Percentiles rank a stretch among this genome's conserved stretches.
These are phyloP conservation scores for Sarcophaga peregrina DNA, from an alignment of 1,140 invertebrate genomes.

Conservation along the genomic window DNA sequence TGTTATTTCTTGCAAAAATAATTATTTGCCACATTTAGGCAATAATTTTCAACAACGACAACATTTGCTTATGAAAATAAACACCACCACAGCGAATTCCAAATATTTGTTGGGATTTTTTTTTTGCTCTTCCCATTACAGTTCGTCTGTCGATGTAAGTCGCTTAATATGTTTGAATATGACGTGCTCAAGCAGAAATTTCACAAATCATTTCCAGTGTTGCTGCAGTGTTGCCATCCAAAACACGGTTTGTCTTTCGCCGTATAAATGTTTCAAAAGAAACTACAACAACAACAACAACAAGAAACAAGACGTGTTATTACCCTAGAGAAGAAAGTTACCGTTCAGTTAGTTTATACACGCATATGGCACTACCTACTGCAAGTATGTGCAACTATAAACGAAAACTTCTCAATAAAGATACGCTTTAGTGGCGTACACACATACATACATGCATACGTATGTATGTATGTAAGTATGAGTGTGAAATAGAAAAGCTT, in stretches of 20 bases:
- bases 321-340: background rate
- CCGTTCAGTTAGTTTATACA: background rate
- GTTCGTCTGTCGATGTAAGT: background rate
- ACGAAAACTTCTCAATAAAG: too few species aligned
- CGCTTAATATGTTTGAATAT: slow-evolving; percentile 26
- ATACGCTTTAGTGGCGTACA: too few species aligned
- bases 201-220: slow-evolving; percentile 45
- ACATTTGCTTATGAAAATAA: background rate
- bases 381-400: too few species aligned
- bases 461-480: too few species aligned
- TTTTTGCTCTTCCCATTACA: too few species aligned
- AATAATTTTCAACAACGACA: slow-evolving; percentile 28
- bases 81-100: background rate
- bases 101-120: too few species aligned
- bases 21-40: slow-evolving; percentile 31
- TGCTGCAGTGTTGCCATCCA: slow-evolving; percentile 17
- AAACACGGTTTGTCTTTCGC: background rate
- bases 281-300: background rate
- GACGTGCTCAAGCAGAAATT: slow-evolving; percentile 30
- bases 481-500: too few species aligned
- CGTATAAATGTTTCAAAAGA: slow-evolving; percentile 1
- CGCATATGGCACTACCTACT: background rate
- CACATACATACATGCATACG: too few species aligned
- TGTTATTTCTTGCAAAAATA: background rate
- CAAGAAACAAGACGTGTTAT: background rate